Base-by-base conservation (phyloP, 2,797 vertebrate species). In the Sebastes trivittatus region DNA sequence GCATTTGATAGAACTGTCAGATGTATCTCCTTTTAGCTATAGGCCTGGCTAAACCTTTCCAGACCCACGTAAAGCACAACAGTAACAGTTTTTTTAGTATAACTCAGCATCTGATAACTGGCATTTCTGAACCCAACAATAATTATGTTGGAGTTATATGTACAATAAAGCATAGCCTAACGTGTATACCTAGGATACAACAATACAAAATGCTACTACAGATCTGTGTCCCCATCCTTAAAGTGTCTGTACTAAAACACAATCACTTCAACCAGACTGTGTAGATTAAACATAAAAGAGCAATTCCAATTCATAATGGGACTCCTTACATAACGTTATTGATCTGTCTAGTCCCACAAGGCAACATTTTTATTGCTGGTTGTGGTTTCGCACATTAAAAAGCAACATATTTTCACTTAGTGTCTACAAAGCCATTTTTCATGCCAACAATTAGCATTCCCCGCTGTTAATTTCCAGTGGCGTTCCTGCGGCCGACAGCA, bases 371-470 rank as follows among this genome's bases (percentile, higher is more conserved):
- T 76, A 84, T 74, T 67, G 54, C 73, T 80, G 63, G 7, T 76
- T 76, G 69, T 77, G 34, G 7, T 81, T 86, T 87, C 46, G 80
- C 63, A 36, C 80, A 69, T 83, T 85, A 81, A 85, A 90, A 82
- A 83, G 62, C 82, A 80, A 69, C 70, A 76, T 62, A 79, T 87
- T 89, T 81, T 70, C 77, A 75, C 74, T 80, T 70, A 82, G 72
- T 85, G 83, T 78, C 73, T 72, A 59, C 84, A 67, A 70, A 63
- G 79, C 80, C 84, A 89, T 91, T 90, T 91, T 87, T 86, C 46
- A 74, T 56, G 38, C 62, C 79, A 87, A 75, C 73, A 87, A 87
- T 87, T 75, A 76, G 38, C 55, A 78, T 73, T 79, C 49, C 66
- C 79, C 78, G 77, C 73, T 79, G 73, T 58, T 82, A 79, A 75